Conservation (phyloP, 2,797 vertebrate genomes). For the Poecilia gillii region DNA sequence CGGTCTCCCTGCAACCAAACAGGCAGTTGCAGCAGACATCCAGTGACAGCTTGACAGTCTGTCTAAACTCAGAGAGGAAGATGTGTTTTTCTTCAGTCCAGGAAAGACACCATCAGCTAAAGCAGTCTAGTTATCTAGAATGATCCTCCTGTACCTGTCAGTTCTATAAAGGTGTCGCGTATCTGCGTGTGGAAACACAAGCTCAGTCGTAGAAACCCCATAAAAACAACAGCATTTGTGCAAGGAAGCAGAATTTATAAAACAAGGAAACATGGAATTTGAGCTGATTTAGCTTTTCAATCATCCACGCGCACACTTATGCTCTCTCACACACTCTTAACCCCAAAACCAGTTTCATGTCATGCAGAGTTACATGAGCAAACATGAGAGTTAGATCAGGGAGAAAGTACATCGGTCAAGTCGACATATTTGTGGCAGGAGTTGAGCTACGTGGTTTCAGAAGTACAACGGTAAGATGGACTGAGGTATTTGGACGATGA, state of each 20-base stretch:
- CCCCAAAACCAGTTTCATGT: slow-evolving; percentile 57
- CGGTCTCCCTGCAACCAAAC: slow-evolving; percentile 56
- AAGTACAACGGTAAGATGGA: slow-evolving; percentile 34
- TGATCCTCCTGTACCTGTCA: slow-evolving; percentile 38
- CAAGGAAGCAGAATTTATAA: slow-evolving; percentile 70
- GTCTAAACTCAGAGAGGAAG: slow-evolving; percentile 71
- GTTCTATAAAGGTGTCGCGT: slow-evolving; percentile 22
- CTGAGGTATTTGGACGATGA: slow-evolving; percentile 49
- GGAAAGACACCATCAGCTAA: slow-evolving; percentile 45
- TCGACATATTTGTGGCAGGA: slow-evolving; percentile 31
- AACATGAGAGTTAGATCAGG: slow-evolving; percentile 39
- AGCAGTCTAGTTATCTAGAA: slow-evolving; percentile 54
- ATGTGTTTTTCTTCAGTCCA: slow-evolving; percentile 68
- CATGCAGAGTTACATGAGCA: slow-evolving; percentile 43
- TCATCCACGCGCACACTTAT: slow-evolving; percentile 36
- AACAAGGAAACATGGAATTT: slow-evolving; percentile 51
- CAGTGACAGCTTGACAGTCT: slow-evolving; percentile 77
- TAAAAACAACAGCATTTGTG: slow-evolving; percentile 59
- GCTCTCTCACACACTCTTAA: slow-evolving; percentile 53
- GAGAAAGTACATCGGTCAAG: slow-evolving; percentile 33
- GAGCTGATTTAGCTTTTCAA: slow-evolving; percentile 62
- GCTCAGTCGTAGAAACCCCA: slow-evolving; percentile 37
- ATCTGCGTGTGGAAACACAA: slow-evolving; percentile 23
- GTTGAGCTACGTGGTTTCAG: slow-evolving; percentile 43
- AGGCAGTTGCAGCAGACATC: slow-evolving; percentile 47